These are phyloP conservation scores for Lacanobia oleracea DNA, from an alignment of 2,888 invertebrate species.

Conservation along the genomic window DNA sequence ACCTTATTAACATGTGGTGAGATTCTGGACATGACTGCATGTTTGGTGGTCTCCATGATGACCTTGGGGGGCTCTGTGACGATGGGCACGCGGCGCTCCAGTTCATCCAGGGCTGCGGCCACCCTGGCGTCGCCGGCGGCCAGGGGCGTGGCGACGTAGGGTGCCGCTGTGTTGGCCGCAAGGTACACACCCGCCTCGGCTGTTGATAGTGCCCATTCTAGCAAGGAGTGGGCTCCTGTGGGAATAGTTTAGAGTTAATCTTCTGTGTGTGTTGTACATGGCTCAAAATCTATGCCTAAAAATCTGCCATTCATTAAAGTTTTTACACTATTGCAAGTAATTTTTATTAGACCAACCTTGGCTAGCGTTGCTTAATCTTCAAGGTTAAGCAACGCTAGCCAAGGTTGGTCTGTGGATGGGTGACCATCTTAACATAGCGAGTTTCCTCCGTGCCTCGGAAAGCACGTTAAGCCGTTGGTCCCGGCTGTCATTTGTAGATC, in stretches of 20 bases:
- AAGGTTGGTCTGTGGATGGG: too few species aligned
- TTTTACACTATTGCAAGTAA: not conserved
- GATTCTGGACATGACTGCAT: slow-evolving; percentile 90
- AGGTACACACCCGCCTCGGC: slow-evolving; percentile 92
- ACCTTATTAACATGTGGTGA: slow-evolving; percentile 90
- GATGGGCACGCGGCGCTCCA: slow-evolving; percentile 92
- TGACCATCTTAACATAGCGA: too few species aligned
- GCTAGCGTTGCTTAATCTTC: too few species aligned
- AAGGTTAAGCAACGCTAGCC: too few species aligned
- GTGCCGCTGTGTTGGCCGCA: slow-evolving; percentile 92
- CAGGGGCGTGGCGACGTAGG: slow-evolving; percentile 89
- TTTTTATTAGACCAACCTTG: not conserved
- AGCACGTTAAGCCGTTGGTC: too few species aligned
- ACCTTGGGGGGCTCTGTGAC: slow-evolving; percentile 92
- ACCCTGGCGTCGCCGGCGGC: slow-evolving; percentile 92
- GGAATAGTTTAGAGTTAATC: not conserved
- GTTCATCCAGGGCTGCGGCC: slow-evolving; percentile 92
- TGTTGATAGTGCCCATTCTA: slow-evolving; percentile 93
- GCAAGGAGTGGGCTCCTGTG: slow-evolving; percentile 91
- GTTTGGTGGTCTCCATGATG: slow-evolving; percentile 90
- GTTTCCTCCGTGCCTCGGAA: too few species aligned
- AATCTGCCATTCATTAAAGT: not conserved
- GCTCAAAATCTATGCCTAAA: not conserved
- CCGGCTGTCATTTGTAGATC: too few species aligned
- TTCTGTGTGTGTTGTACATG: not conserved